Evolutionary conservation across 2,888 invertebrate genomes (phyloP), one percentile per base, ranked within the genome.

Genomic region (Papilio gigon): DNA sequence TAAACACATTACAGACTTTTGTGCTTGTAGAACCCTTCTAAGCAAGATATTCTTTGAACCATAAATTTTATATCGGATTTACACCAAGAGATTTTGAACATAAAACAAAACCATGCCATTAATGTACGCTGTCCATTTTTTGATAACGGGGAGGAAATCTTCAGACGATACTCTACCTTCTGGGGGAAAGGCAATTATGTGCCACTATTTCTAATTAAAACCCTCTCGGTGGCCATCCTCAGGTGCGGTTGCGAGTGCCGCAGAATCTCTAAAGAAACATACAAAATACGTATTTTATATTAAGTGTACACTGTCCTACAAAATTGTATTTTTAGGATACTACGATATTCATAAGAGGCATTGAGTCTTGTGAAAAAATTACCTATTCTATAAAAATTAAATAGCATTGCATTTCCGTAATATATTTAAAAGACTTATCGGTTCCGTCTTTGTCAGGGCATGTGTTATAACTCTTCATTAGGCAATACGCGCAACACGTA

Each of bases 401-500:
- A 12, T 47, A 12, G n/a, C 22, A 22, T 47, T 5, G 20, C 47
- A 4, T 22, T 47, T 22, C 12, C 17, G 33, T 9, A 35, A 9
- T 47, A n/a, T 22, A 12, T 27, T 50, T 27, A 50, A 27, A 27
- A n/a, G n/a, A 53, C 27, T 9, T 9, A n/a, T 27, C 12, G 12
- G 25, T 53, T 35, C 22, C n/a, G 5, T 63, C 25, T 35, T n/a
- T 35, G 22, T 37, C 27, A 47, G 22, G 25, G 30, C 47, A 42
- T 42, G 6, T 20, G 40, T 40, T 53, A 40, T 64, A 64, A 64
- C 53, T 35, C 17, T 6, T 37, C 12, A 53, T 64, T 64, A 64
- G 37, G 53, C 56, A 64, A 61, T 17, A 56, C 8, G n/a, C n/a
- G 30, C 59, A 40, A 58, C 20, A 27, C 14, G 44, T 58, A n/a